Percentiles rank a stretch among this genome's conserved stretches.
Conservation (phyloP, 1,140 invertebrate genomes). For the Drosophila paulistorum region DNA sequence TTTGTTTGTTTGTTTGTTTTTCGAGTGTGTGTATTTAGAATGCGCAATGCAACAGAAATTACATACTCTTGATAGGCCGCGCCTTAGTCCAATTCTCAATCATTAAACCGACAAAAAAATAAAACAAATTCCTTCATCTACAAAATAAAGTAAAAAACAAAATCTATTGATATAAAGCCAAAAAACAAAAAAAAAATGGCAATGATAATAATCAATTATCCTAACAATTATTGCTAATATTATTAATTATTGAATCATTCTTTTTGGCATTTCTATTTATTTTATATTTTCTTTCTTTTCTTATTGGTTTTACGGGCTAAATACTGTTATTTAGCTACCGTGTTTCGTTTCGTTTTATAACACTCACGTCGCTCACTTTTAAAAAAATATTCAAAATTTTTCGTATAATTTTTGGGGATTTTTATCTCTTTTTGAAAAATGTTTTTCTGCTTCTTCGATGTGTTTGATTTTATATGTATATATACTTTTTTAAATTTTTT, state of each 20-base stretch:
- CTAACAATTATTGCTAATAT: conserved; percentile 41
- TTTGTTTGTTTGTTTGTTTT: conserved; percentile 71
- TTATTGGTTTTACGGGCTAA: conserved; percentile 1
- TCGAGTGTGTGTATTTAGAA: conserved; percentile 61
- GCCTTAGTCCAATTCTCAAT: conserved; percentile 66
- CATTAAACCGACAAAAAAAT: conserved; percentile 33
- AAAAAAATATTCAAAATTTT: conserved; percentile 39
- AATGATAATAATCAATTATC: neutral
- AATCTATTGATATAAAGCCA: too few relatives aligned
- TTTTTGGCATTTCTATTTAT: conserved; percentile 45
- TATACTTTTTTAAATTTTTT: neutral
- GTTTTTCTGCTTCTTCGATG: conserved; percentile 35
- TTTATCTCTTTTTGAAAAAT: conserved; percentile 38
- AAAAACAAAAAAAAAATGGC: too few relatives aligned
- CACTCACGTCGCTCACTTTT: conserved; percentile 67
- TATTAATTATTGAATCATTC: conserved; percentile 27
- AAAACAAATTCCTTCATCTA: conserved; percentile 35
- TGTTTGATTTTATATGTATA: neutral
- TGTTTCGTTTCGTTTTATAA: conserved; percentile 22
- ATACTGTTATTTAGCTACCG: conserved; percentile 42
- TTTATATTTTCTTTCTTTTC: conserved; percentile 15
- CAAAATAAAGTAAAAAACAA: conserved; percentile 29
- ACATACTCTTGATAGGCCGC: conserved; percentile 69
- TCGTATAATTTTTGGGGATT: conserved; percentile 34
- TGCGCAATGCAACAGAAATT: conserved; percentile 72